Conservation (phyloP, 2,888 invertebrate genomes). For the Leucophora obtusa region DNA sequence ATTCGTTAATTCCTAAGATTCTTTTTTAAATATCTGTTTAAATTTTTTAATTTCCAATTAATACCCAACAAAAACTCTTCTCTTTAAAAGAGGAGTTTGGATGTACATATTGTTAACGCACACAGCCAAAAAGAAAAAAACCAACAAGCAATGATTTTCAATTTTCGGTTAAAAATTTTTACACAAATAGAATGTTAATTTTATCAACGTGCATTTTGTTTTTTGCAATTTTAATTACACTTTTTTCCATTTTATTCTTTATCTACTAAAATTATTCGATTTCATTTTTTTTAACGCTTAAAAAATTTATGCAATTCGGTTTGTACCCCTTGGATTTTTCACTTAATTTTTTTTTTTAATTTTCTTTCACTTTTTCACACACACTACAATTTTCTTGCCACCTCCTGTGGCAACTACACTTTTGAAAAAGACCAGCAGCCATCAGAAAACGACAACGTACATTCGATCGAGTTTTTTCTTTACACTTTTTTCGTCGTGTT, state of each 20-base stretch:
- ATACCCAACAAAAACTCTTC: conserved; percentile 3
- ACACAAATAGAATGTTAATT: conserved; percentile 4
- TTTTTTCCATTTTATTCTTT: background rate
- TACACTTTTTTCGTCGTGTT: conserved; percentile 54
- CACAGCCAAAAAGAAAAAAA: conserved; percentile 8
- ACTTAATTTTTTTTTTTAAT: conserved; percentile 45
- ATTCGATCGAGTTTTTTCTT: conserved; percentile 53
- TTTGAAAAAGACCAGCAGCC: conserved; percentile 63
- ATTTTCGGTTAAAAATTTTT: conserved; percentile 38
- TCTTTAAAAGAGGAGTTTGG: conserved; percentile 17
- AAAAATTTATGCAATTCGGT: conserved; percentile 44
- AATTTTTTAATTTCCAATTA: conserved; percentile 28
- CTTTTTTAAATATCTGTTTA: conserved; percentile 28
- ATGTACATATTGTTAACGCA: conserved; percentile 44
- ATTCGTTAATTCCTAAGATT: conserved; percentile 25
- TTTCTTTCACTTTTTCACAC: conserved; percentile 47
- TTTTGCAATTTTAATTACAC: conserved; percentile 19
- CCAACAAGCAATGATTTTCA: conserved; percentile 50
- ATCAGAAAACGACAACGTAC: conserved; percentile 62
- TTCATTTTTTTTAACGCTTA: background rate
- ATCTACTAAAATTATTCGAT: background rate
- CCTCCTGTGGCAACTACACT: conserved; percentile 62
- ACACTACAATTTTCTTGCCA: conserved; percentile 54
- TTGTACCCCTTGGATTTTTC: conserved; percentile 30
- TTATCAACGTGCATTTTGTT: conserved; percentile 39